These are phyloP conservation scores for Eleutherodactylus coqui DNA, from an alignment of 2,797 vertebrate genomes.

Conservation along the genomic window DNA sequence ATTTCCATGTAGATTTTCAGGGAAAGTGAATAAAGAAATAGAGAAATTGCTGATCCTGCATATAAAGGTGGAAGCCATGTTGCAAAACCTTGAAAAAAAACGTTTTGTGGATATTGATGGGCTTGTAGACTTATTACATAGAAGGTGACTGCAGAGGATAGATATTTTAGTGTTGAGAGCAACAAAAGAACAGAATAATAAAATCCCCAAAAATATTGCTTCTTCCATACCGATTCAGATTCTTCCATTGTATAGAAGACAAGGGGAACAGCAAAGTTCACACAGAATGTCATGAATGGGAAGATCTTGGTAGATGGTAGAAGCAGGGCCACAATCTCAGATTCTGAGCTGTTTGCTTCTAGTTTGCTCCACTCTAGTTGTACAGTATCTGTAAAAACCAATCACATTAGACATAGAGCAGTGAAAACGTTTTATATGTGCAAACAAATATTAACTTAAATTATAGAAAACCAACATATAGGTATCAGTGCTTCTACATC, in stretches of 20 bases:
- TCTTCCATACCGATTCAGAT: constrained; percentile 53
- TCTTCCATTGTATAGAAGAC: constrained; percentile 40
- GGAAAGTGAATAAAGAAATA: constrained; percentile 32
- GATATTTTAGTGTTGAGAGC: constrained; percentile 42
- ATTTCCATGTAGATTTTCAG: constrained; percentile 50
- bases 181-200: constrained; percentile 52
- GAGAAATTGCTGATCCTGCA: constrained; percentile 10
- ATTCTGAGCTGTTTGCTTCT: constrained; percentile 5
- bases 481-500: not conserved
- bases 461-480: not conserved
- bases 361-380: not conserved
- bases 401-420: not conserved
- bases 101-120: not conserved
- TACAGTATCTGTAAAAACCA: constrained; percentile 24
- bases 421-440: not conserved
- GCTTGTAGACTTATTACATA: not conserved
- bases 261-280: constrained; percentile 44
- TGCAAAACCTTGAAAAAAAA: constrained; percentile 32
- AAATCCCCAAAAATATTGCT: constrained; percentile 44
- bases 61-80: constrained; percentile 45
- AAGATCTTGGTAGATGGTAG: constrained; percentile 9
- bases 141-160: constrained; percentile 48
- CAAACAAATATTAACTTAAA: not conserved
- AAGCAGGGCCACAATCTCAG: not conserved
- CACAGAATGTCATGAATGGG: constrained; percentile 38